Base-by-base conservation (phyloP, 2,797 vertebrate genomes). In the Vespertilio murinus region DNA sequence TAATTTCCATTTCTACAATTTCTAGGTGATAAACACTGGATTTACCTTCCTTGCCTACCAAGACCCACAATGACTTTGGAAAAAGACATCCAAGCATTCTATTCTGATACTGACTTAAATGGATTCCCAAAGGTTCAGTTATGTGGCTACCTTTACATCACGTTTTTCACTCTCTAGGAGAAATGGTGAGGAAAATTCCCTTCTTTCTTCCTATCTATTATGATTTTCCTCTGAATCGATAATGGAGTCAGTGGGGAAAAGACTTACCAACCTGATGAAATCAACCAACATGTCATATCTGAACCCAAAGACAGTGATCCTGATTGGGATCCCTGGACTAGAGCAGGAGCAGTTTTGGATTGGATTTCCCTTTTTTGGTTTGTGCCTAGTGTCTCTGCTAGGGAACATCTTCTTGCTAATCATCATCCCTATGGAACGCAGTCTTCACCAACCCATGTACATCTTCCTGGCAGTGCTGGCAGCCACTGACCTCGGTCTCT, bases 401-500 rank as follows among this genome's bases (percentile, higher is more conserved):
- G 97, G 95, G 1, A 97, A 97, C 20, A 42, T 61, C 25, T 49
- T 94, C 28, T 71, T 97, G 33, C 61, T 97, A 61, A 80, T 96
- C 28, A 52, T 97, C 93, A 94, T 95, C n/a, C 40, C 88, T 97
- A 22, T 6, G 95, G 97, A 97, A 47, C 88, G 17, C 13, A 93
- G 45, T n/a, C 95, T 97, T 14, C 96, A 97, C 49, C 86, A 97
- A 28, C 97, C 97, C 23, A 96, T 96, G 97, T 96, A 97, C 40
- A 89, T 97, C 40, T 97, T 97, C 56, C 52, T 97, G n/a, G 95
- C 95, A 61, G 80, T 96, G 11, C 22, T 97, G 52, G 94, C 98
- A 61, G 97, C 97, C 28, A 97, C 96, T 71, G 98, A 98, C 59
- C 88, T 98, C 33, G 42, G 98, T 14, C 98, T 97, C 70, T 98